These are phyloP conservation scores for Drosophila stalkeri DNA, from an alignment of 2,888 invertebrate species.

Conservation along the genomic window DNA sequence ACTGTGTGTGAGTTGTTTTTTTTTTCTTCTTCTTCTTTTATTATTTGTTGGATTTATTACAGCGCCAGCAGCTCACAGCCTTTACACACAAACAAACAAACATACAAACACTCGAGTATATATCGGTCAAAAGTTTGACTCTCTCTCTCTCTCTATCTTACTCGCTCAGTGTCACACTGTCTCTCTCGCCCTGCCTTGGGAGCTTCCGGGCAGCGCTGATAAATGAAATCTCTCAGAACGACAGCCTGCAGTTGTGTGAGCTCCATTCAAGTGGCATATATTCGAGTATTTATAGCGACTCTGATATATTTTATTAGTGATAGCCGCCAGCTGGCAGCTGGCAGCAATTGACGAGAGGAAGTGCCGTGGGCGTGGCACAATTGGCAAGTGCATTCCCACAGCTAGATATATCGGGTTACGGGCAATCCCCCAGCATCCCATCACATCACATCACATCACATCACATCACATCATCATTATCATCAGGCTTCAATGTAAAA, in stretches of 20 bases:
- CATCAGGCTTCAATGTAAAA: conserved; percentile 30
- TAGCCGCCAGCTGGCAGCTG: conserved; percentile 44
- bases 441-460: not conserved
- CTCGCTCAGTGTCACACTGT: not conserved
- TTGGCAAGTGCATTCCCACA: conserved; percentile 15
- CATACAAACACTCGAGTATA: conserved; percentile 3
- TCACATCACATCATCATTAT: not conserved
- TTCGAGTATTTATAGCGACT: conserved; percentile 41
- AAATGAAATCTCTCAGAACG: conserved; percentile 63
- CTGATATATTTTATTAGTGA: conserved; percentile 69
- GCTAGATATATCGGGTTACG: not conserved
- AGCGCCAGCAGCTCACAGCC: conserved; percentile 30
- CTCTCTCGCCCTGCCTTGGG: conserved; percentile 57
- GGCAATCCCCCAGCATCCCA: conserved; percentile 2
- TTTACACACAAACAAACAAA: not conserved
- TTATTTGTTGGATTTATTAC: conserved; percentile 60
- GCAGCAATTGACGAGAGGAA: conserved; percentile 13
- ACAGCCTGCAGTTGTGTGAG: conserved; percentile 15
- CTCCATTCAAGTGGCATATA: conserved; percentile 68
- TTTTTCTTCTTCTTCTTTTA: conserved; percentile 22
- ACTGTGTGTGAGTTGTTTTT: conserved; percentile 19
- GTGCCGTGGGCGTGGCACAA: conserved; percentile 13
- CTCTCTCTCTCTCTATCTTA: not conserved
- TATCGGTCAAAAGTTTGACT: conserved; percentile 74
- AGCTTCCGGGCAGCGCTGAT: conserved; percentile 67